Base-by-base conservation (phyloP, 2,797 vertebrate genomes). In the Rousettus madagascariensis region DNA sequence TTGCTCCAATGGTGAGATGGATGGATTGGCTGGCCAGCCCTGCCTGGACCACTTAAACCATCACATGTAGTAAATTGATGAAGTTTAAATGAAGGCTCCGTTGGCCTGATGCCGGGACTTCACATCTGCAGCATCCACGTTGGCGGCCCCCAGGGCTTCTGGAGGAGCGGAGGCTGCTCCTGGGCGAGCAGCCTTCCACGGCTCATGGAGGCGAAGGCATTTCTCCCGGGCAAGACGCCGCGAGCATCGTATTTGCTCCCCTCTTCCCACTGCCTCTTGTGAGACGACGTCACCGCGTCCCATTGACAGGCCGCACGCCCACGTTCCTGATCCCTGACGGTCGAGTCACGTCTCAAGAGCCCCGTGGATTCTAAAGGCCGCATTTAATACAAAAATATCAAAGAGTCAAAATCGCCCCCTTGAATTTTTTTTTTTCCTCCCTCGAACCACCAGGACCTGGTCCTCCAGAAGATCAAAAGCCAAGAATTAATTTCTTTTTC, bases 301-400 rank as follows among this genome's bases (percentile, higher is more conserved):
- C 1, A 1, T 28, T 12, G 24, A 55, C 15, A 3, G 0, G 2
- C 3, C 17, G 53, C 66, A 4, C 19, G 7, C 49, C 19, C 15
- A 4, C 38, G 20, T 17, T 30, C 66, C 68, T 22, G 0, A 2
- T 20, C 16, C 53, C 59, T 46, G 26, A 53, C 13, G 20, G 38
- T 15, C 0, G 9, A 65, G 36, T 17, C 49, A 20, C 4, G 8
- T 7, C 46, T 83, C 78, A 78, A 38, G 26, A 16, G 49, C 10
- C 24, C 6, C 11, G 0, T 24, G 55, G 38, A 15, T 59, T 55
- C 68, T 30, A 78, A 57, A 88, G 78, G 38, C 0, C 10, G 17
- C 24, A 8, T 26, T 49, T 24, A 28, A 51, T 49, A 20, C 41
- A 16, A 33, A 80, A 55, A 20, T 6, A 10, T 16, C 8, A 2